Conservation (phyloP, 2,797 vertebrate species). For the Typhlichthys subterraneus region DNA sequence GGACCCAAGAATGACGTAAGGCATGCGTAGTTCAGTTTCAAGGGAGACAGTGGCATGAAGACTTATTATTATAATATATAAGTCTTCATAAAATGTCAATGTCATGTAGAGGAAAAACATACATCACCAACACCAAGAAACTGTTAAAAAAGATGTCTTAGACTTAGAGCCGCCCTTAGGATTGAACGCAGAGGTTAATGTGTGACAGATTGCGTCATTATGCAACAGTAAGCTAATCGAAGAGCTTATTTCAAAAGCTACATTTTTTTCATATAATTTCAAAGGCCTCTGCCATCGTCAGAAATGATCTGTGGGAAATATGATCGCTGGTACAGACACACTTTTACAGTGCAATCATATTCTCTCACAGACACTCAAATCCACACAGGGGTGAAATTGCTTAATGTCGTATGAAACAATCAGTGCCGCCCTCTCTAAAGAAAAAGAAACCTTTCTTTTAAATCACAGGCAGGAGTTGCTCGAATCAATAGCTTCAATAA, state of each 20-base stretch:
- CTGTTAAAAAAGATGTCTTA: no score
- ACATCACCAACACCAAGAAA: no score
- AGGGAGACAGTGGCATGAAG: no score
- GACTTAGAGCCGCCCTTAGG: no score
- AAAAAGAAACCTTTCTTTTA: slow-evolving; percentile 8
- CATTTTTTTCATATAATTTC: neutral
- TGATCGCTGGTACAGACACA: slow-evolving; percentile 4
- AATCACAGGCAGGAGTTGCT: slow-evolving; percentile 6
- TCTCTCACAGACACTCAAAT: neutral
- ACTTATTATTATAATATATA: no score
- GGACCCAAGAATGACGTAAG: no score
- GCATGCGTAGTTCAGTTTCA: no score
- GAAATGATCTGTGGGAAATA: neutral
- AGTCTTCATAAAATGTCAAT: no score
- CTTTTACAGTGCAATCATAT: slow-evolving; percentile 10
- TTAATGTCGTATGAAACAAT: slow-evolving; percentile 13
- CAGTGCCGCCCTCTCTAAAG: slow-evolving; percentile 7
- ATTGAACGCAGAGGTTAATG: no score
- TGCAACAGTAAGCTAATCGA: neutral
- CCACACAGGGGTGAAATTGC: neutral
- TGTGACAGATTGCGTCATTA: neutral
- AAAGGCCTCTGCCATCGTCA: slow-evolving; percentile 1
- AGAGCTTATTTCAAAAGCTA: neutral
- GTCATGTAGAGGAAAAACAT: no score
- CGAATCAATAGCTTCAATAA: slow-evolving; percentile 20